These are phyloP conservation scores for Plestiodon gilberti DNA, from an alignment of 2,113 vertebrate species.

Conservation along the genomic window DNA sequence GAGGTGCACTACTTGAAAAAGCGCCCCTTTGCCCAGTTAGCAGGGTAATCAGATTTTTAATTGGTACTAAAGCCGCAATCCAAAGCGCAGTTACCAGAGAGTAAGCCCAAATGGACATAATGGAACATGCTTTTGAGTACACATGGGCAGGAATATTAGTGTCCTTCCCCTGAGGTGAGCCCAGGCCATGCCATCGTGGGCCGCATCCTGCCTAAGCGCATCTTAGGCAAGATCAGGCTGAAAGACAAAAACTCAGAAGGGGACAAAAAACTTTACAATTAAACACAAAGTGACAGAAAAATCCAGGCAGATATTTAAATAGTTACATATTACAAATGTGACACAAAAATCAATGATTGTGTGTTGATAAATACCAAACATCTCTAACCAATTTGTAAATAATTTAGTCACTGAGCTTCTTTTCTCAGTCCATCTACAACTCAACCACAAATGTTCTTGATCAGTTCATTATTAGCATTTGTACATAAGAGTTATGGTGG, in stretches of 20 bases:
- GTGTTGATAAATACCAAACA: constrained; percentile 42
- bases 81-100: no score
- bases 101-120: no score
- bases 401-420: constrained; percentile 21
- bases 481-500: not conserved
- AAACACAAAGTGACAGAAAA: constrained; percentile 15
- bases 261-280: not conserved
- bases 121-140: no score
- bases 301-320: constrained; percentile 17
- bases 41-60: no score
- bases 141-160: no score
- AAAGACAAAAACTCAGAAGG: not conserved
- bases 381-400: constrained; percentile 14
- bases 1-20: no score
- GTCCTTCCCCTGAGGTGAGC: no score
- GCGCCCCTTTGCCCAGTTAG: no score
- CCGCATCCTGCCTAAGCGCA: no score
- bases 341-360: constrained; percentile 31
- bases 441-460: constrained; percentile 30
- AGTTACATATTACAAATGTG: constrained; percentile 27
- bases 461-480: not conserved
- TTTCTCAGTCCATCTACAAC: constrained; percentile 11
- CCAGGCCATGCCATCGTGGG: no score
- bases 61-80: no score
- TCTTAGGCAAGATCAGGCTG: no score